A percentile compares a stretch with the other conserved stretches of the same genome.
These are phyloP conservation scores for Pseudococcus viburni DNA, from an alignment of 2,888 invertebrate genomes.

Conservation along the genomic window DNA sequence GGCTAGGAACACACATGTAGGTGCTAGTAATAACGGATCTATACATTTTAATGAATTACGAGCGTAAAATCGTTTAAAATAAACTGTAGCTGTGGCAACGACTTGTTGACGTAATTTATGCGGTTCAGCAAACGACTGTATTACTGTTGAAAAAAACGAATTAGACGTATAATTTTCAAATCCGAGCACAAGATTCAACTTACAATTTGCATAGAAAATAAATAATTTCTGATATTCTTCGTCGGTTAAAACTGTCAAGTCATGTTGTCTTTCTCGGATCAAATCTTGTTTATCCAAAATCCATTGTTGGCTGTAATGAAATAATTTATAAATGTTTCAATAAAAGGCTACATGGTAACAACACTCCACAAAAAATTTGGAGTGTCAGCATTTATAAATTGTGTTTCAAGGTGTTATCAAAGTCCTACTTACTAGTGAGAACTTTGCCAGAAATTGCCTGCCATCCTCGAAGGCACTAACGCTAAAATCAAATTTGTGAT, in stretches of 20 bases:
- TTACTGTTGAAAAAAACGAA: slow-evolving; percentile 75
- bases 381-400: no score
- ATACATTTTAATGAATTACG: slow-evolving; percentile 96
- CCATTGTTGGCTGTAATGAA: slow-evolving; percentile 90
- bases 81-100: slow-evolving; percentile 99
- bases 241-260: slow-evolving; percentile 88
- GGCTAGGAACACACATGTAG: slow-evolving; percentile 96
- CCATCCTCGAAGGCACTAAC: slow-evolving; percentile 77
- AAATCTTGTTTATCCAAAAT: slow-evolving; percentile 96
- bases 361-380: no score
- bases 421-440: slow-evolving; percentile 89
- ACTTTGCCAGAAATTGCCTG: slow-evolving; percentile 99
- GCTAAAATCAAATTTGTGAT: not conserved
- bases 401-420: no score
- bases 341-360: not conserved
- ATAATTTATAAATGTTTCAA: not conserved
- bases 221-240: slow-evolving; percentile 99
- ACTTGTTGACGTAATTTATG: slow-evolving; percentile 97
- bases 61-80: slow-evolving; percentile 97
- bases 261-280: slow-evolving; percentile 91
- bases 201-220: slow-evolving; percentile 97
- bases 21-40: slow-evolving; percentile 95
- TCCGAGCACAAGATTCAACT: slow-evolving; percentile 70
- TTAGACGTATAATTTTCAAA: not conserved
- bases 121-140: slow-evolving; percentile 93